Conservation (phyloP, 2,113 vertebrate genomes). For the Rhagologus leucostigma region DNA sequence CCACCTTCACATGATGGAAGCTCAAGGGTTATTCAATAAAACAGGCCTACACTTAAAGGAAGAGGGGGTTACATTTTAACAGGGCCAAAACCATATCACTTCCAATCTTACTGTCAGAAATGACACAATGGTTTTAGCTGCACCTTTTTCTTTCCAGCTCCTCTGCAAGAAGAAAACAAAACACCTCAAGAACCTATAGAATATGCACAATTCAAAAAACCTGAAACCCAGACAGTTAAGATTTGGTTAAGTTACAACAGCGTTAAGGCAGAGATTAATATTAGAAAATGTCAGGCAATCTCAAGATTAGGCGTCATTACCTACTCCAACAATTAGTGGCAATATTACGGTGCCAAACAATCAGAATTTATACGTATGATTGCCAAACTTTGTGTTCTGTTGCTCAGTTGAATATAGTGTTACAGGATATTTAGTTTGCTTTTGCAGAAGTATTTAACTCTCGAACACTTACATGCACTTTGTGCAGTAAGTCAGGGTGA, state of each 20-base stretch:
- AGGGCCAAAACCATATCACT: background rate
- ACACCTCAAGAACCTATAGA: background rate
- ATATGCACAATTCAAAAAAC: background rate
- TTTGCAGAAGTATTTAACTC: background rate
- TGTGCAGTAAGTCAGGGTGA: background rate
- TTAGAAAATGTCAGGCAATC: background rate
- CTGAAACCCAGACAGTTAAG: background rate
- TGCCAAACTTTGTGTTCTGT: background rate
- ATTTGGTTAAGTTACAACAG: background rate
- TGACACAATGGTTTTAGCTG: background rate
- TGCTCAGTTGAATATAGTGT: background rate
- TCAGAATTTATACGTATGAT: background rate
- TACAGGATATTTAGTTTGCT: background rate
- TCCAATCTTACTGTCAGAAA: background rate
- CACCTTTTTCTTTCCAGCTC: background rate
- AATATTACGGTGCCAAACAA: background rate
- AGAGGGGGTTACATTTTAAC: background rate
- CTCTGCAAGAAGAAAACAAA: background rate
- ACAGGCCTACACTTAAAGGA: background rate
- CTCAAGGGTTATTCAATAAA: background rate
- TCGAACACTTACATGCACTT: background rate
- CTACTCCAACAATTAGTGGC: background rate
- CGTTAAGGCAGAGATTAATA: background rate
- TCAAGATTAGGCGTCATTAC: background rate
- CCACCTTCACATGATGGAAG: background rate